Conservation (phyloP, 2,888 invertebrate genomes). For the Xestia rhomboidea region DNA sequence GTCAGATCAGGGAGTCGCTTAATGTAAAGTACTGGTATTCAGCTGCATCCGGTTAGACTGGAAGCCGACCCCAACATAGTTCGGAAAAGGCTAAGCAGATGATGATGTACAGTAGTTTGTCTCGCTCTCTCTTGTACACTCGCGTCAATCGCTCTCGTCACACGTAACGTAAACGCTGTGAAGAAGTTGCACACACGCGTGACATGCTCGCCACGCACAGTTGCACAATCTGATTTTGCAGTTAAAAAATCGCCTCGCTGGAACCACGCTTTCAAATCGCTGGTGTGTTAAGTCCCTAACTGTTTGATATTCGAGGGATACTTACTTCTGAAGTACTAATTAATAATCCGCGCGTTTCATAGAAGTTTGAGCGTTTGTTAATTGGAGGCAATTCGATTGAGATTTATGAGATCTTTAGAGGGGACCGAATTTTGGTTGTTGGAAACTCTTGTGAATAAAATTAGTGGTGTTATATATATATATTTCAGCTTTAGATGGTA, state of each 20-base stretch:
- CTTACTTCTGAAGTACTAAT: conserved; percentile 38
- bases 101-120: neutral
- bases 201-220: neutral
- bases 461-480: neutral
- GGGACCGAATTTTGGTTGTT: neutral
- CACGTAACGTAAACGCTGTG: too few relatives aligned
- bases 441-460: neutral
- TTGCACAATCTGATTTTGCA: too few relatives aligned
- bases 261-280: neutral
- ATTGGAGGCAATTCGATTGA: conserved; percentile 46
- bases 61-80: neutral
- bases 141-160: neutral
- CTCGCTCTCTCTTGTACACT: neutral
- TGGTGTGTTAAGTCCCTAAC: neutral
- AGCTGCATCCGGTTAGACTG: neutral
- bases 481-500: too few relatives aligned
- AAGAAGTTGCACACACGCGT: neutral
- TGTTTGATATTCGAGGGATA: conserved; percentile 26
- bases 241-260: too few relatives aligned
- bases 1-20: neutral
- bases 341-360: conserved; percentile 34
- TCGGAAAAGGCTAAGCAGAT: neutral
- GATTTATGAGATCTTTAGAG: conserved; percentile 39
- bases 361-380: conserved; percentile 38
- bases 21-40: neutral